Evolutionary conservation across 2,888 invertebrate genomes (phyloP), one percentile per base, ranked within the genome.

Genomic region (Seladonia tumulorum): DNA sequence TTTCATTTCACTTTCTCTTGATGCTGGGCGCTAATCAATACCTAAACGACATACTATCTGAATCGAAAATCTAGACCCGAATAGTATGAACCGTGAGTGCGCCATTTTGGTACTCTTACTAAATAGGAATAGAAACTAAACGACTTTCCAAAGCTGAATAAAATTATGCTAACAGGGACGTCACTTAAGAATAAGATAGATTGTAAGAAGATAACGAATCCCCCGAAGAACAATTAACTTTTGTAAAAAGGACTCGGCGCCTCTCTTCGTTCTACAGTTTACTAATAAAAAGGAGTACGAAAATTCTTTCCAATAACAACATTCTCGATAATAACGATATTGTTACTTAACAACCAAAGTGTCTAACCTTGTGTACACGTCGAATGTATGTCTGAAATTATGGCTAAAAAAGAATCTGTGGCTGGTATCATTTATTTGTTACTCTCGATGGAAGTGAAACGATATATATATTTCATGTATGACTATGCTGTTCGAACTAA

Each of bases 271-370:
- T 5, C 25, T 5, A 25, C 60, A 66, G 16, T 35, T 66, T 66
- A 66, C 66, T 66, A 66, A 66, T 66, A 29, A 66, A 25, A 16
- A 60, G 8, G n/a, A n/a, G 10, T 60, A 14, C 16, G 3, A 14
- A 16, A 25, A 60, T 35, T 35, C 10, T 66, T 10, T 66, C 35
- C 8, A 29, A 35, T 66, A 66, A 66, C 66, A 35, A 66, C 35
- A 35, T 66, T 7, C 12, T 25, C 5, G 18, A 18, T 18, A 66
- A 66, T 29, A 22, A 66, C 16, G 22, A 5, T 79, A 39, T 8
- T 49, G 49, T 71, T 71, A 45, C 76, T 81, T 81, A 83, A 83
- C 76, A 81, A 49, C 47, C n/a, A 39, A 68, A 74, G 22, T 60
- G 8, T 75, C 60, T 80, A 83, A 80, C 82, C 18, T 66, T 35